These are phyloP conservation scores for Ganaspis brasiliensis DNA, from an alignment of 2,888 invertebrate species.

Conservation along the genomic window DNA sequence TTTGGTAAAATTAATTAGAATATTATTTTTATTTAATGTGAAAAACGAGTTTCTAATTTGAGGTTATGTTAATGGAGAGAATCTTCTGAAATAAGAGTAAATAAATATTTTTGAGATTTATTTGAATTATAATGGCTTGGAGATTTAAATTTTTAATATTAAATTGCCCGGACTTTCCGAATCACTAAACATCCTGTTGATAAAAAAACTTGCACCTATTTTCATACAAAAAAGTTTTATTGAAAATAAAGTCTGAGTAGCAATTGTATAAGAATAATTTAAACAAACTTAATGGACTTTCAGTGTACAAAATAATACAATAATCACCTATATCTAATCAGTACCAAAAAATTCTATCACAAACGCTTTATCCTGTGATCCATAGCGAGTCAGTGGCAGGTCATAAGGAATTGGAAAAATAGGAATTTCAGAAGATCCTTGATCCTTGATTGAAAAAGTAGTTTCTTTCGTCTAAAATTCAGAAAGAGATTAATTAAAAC, in stretches of 20 bases:
- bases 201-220: too few relatives aligned
- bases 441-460: conserved; percentile 82
- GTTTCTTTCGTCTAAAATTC: conserved; percentile 83
- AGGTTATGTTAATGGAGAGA: too few relatives aligned
- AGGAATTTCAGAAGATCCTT: conserved; percentile 67
- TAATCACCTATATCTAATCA: conserved; percentile 39
- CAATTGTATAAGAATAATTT: background rate
- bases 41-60: too few relatives aligned
- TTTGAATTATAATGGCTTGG: too few relatives aligned
- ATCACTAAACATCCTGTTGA: too few relatives aligned
- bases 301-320: background rate
- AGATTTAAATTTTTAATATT: too few relatives aligned
- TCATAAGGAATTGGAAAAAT: conserved; percentile 90
- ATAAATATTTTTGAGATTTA: too few relatives aligned
- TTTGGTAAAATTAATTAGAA: too few relatives aligned
- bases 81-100: too few relatives aligned
- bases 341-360: conserved; percentile 83
- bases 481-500: conserved; percentile 52
- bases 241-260: background rate
- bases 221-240: background rate
- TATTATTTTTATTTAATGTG: too few relatives aligned
- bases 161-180: too few relatives aligned
- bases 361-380: conserved; percentile 86
- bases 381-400: conserved; percentile 89
- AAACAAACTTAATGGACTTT: background rate